Evolutionary conservation across 2,888 invertebrate genomes (phyloP), one percentile per base, ranked within the genome.

Genomic region (Parochlus steinenii): DNA sequence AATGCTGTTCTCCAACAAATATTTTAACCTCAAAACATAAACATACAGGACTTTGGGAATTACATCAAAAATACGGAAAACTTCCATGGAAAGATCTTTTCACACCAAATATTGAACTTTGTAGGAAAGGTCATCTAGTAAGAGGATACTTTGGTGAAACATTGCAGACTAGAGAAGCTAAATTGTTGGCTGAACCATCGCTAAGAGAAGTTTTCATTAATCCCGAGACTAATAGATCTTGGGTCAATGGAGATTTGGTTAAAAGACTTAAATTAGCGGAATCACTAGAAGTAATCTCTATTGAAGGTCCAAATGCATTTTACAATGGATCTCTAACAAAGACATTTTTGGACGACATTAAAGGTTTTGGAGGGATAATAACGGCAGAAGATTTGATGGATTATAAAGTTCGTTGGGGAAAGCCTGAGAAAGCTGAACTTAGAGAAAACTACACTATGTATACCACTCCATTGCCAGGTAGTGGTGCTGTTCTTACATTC

Each of bases 401-500:
- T 43, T 92, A 76, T 62, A 28, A 17, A n/a, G 52, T 52, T 1
- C 47, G 64, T 44, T 80, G 80, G 80, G 64, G 68, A 48, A 59
- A 68, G 2, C 74, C 81, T 2, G 57, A 75, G 30, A 49, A 52
- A 31, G 63, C 71, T 2, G 58, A 62, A 5, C 45, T 83, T 2
- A 61, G 65, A 1, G 65, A 64, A 8, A 70, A 72, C 33, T 63
- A 73, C 44, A 74, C 69, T 6, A 60, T 93, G 16, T 77, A 76
- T 54, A 71, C 86, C 1, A 64, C 73, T 1, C 85, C 85, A 3
- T 64, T 85, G 37, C 92, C 93, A 0, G 82, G 81, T 11, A 75
- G 83, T 18, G 93, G 93, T 1, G 67, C 74, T 5, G 67, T 90
- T 6, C 61, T 92, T 20, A 69, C 75, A 0, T 76, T 85, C 50